A percentile compares a stretch with the other conserved stretches of the same genome.
Conservation (phyloP, 2,888 invertebrate species). For the Leistus spinibarbis region DNA sequence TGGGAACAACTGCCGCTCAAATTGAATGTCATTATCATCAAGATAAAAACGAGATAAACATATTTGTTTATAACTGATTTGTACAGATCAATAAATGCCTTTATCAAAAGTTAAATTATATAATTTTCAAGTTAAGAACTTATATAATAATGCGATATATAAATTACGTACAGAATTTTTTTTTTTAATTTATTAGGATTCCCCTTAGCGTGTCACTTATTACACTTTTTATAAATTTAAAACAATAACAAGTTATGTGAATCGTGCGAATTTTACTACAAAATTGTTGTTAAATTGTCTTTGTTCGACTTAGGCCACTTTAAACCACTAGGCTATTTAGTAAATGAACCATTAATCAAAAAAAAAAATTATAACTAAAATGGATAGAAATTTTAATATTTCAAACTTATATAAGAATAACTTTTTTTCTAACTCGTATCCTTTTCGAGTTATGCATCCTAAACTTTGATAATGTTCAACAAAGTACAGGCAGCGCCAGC, state of each 20-base stretch:
- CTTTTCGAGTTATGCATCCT: too few species aligned
- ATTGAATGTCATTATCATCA: not conserved
- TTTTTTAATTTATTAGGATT: not conserved
- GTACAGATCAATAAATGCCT: not conserved
- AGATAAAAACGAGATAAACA: not conserved
- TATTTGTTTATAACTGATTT: not conserved
- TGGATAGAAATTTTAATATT: too few species aligned
- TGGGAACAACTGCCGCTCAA: not conserved
- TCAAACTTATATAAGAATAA: too few species aligned
- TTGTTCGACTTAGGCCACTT: too few species aligned
- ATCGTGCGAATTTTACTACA: too few species aligned
- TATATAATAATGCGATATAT: not conserved
- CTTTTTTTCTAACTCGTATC: not conserved
- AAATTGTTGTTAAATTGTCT: too few species aligned
- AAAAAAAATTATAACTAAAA: too few species aligned
- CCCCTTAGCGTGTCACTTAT: not conserved
- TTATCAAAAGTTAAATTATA: not conserved
- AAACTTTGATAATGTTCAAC: too few species aligned
- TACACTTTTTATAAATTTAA: not conserved
- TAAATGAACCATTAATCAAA: too few species aligned
- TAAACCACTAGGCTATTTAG: too few species aligned
- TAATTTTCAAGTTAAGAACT: not conserved
- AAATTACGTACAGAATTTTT: not conserved
- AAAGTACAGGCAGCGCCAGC: not conserved
- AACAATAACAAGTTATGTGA: not conserved